Evolutionary conservation across 1,140 invertebrate species (phyloP).

Genomic region (Agrypnia vestita): DNA sequence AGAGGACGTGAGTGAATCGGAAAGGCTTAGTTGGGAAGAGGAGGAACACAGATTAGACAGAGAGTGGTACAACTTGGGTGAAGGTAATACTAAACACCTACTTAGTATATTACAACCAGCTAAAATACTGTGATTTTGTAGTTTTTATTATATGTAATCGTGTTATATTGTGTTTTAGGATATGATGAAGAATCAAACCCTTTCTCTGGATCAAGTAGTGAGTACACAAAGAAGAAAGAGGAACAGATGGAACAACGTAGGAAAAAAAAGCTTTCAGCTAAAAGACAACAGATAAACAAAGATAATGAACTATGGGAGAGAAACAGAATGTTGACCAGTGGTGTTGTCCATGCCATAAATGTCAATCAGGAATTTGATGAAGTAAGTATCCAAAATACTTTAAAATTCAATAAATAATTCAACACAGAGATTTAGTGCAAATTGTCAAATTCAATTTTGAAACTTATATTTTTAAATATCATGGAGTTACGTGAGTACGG

Average conservation of each 20-base stretch:
- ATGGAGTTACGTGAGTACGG: too few relatives aligned
- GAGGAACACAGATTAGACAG: constrained; percentile 94
- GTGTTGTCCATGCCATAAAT: constrained; percentile 92
- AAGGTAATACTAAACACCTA: constrained; percentile 72
- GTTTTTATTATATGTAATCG: too few relatives aligned
- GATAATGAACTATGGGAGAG: constrained; percentile 99
- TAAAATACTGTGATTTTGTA: too few relatives aligned
- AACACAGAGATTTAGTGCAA: too few relatives aligned
- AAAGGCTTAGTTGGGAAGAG: constrained; percentile 90
- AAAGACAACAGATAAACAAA: constrained; percentile 95
- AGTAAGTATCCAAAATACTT: constrained; percentile 64
- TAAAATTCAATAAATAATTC: neutral
- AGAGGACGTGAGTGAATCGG: constrained; percentile 75
- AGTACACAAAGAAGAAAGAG: constrained; percentile 94
- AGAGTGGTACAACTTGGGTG: constrained; percentile 97
- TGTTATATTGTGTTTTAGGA: constrained; percentile 64
- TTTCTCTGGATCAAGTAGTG: constrained; percentile 91
- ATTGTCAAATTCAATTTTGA: too few relatives aligned
- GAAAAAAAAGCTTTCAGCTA: constrained; percentile 93
- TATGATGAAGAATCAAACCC: constrained; percentile 96
- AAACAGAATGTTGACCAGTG: constrained; percentile 97
- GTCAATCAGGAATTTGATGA: constrained; percentile 96
- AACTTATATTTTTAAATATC: too few relatives aligned
- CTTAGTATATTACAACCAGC: too few relatives aligned
- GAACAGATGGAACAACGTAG: constrained; percentile 92